These are phyloP conservation scores for Clepsis dumicolana DNA, from an alignment of 2,888 invertebrate species.

Conservation along the genomic window DNA sequence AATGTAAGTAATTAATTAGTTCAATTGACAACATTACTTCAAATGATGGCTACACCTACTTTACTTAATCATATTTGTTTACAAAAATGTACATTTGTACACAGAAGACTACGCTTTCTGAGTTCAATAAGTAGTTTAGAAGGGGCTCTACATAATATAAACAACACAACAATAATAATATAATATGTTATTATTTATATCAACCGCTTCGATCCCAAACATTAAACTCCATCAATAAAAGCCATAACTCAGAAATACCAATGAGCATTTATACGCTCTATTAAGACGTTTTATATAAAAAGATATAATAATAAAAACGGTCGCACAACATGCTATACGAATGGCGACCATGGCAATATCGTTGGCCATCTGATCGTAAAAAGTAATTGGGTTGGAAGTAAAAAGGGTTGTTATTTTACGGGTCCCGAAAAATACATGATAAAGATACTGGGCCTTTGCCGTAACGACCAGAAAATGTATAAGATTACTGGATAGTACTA, in stretches of 20 bases:
- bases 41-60: no score
- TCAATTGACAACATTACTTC: no score
- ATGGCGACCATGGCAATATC: constrained; percentile 74
- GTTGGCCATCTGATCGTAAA: constrained; percentile 79
- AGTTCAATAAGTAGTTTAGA: no score
- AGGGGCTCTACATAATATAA: neutral
- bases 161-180: neutral
- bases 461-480: constrained; percentile 49
- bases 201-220: neutral
- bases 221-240: constrained; percentile 12
- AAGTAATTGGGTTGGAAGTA: constrained; percentile 83
- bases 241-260: constrained; percentile 46
- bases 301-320: constrained; percentile 51
- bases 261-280: constrained; percentile 58
- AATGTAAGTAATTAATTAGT: no score
- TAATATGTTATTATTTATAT: no score
- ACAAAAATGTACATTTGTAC: no score
- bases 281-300: constrained; percentile 47
- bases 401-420: constrained; percentile 84
- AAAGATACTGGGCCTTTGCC: constrained; percentile 72
- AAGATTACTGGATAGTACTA: constrained; percentile 52
- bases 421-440: constrained; percentile 76
- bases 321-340: constrained; percentile 62
- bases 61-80: no score
- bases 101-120: no score